Evolutionary conservation across 1,140 invertebrate species (phyloP), one percentile per base, ranked within the genome.

Genomic region (Drosophila carrolli): DNA sequence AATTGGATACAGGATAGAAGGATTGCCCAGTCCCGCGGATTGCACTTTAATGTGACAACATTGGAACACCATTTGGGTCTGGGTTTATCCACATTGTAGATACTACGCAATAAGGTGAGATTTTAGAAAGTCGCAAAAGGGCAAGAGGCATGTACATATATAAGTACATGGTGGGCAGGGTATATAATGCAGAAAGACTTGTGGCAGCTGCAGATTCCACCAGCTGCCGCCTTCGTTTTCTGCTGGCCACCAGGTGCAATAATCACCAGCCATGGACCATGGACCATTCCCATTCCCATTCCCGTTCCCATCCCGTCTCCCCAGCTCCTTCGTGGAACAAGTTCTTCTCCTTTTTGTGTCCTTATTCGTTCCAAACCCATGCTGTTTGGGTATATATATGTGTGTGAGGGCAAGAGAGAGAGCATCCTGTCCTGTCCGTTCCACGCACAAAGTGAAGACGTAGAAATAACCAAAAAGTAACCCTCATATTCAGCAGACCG

Each of bases 281-380:
- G 66, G 50, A 51, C 65, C 56, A 51, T 46, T 63, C 56, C 63
- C 78, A 75, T 60, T 29, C 41, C 60, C 72, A 56, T 60, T 37
- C 41, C 61, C 58, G 40, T 53, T 58, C 57, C 62, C 37, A 38
- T 38, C 56, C 72, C 63, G 44, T 10, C 10, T 38, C 62, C 40
- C 46, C 57, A 38, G 43, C 58, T 65, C 62, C 57, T 65, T 35
- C 44, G 32, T 16, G 57, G 81, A 83, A 82, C 75, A 59, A 63
- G 81, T 82, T 84, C 58, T 72, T 67, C 62, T 67, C 62, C 72
- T 59, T 83, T 82, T 88, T 80, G 84, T 89, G 83, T 88, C 83
- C 83, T 88, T 88, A 88, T 88, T 88, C 83, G 84, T 62, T 16
- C 56, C 53, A 66, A 59, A 56, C 57, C 65, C 65, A 73, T 55